Base-by-base conservation (phyloP, 2,797 vertebrate species). In the Diplodus sargus region DNA sequence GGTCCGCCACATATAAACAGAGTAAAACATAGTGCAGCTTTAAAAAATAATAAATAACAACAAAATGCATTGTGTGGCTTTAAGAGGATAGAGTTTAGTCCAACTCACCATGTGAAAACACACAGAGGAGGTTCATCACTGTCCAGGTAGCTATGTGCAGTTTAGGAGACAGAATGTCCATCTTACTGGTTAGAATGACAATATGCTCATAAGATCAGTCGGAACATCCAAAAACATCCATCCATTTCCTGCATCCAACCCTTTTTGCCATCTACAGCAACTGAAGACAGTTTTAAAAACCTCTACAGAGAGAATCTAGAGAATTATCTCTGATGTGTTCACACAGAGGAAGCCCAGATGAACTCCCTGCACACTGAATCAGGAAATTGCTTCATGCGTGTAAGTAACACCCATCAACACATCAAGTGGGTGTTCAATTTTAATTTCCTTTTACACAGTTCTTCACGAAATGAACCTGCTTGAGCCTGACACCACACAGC, bases 51-150 rank as follows among this genome's bases (percentile, higher is more conserved):
- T 39, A 13, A 42, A 13, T 17, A 30, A 71, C 18, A 45, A 18
- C n/a, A n/a, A 14, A 2, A 20, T 10, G 10, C 0, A 45, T 61
- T 2, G 17, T 9, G 3, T 11, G 16, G 3, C 22, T 62, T 62
- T 57, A 14, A 25, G 5, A 0, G 30, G 15, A 48, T 48, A 28
- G 13, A 28, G 13, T n/a, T 61, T 18, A 4, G 5, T 0, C 5
- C 0, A 11, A 71, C 89, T 89, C 74, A 89, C 90, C 81, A 2
- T 39, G 7, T 39, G 69, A 68, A 15, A 48, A 52, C 17, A 63
- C 76, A 23, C n/a, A 15, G 39, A 79, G 48, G 56, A 78, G 4
- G 43, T 48, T 66, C 30, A 66, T 13, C 57, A 64, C 11, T 0
- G 53, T 60, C 60, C 77, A 76, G 53, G 22, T 2, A 11, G 53